Base-by-base conservation (phyloP, 1,140 invertebrate genomes). In the Lordiphosa stackelbergi region DNA sequence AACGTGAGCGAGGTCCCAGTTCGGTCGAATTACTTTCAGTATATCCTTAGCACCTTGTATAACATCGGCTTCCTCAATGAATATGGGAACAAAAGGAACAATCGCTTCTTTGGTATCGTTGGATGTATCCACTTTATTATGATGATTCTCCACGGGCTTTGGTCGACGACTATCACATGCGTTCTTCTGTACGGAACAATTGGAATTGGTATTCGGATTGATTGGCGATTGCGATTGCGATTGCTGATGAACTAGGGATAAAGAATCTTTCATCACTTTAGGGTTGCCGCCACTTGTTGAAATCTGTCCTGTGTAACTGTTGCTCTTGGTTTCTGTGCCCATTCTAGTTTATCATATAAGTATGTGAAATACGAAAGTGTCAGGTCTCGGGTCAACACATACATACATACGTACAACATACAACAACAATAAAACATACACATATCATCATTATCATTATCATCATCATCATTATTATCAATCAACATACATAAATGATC, bases 61-160 rank as follows among this genome's bases (percentile, higher is more conserved):
- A 59, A 91, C 88, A 69, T 90, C 79, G 79, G 89, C 88, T 73
- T 91, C 90, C 65, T 88, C 85, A 74, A 91, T 87, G 42, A 84
- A 89, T 62, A 91, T 68, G 36, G 87, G 86, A 9, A 88, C 84
- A 69, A 84, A 87, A 19, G 85, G 81, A 41, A 86, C 79, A 66
- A 62, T 57, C 34, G 66, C 43, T 49, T 78, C 66, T 45, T 66
- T 81, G 35, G 52, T 47, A 13, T 46, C 9, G 28, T 8, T 31
- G 38, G 59, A 42, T 52, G 58, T 51, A 42, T 65, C 55, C 54
- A 31, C 28, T 31, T 31, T 31, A 31, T n/a, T n/a, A n/a, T n/a
- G n/a, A n/a, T 31, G 28, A 31, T 41, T 41, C 11, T 56, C 54
- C 51, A 58, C 53, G 36, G 48, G 61, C 13, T 68, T 69, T 53